Evolutionary conservation across 2,113 vertebrate genomes (phyloP).

Genomic region (Euleptes europaea): DNA sequence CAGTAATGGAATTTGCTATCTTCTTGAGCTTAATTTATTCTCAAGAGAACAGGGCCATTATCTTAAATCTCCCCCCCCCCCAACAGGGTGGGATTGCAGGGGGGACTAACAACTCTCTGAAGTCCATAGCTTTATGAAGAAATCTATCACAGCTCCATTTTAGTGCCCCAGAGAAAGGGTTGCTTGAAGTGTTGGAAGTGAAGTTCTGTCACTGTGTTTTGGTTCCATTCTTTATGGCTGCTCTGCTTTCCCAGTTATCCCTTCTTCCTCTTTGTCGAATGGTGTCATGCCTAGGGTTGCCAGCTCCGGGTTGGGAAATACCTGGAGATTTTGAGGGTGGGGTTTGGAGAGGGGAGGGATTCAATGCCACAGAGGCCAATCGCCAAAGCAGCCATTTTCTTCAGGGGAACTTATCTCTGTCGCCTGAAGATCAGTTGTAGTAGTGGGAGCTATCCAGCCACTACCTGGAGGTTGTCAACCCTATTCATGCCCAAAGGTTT

Average conservation of each 20-base stretch:
- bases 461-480: no score
- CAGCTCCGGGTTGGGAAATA: no score
- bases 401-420: no score
- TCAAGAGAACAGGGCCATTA: slow-evolving; percentile 79
- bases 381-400: no score
- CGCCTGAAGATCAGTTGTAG: no score
- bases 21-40: slow-evolving; percentile 80
- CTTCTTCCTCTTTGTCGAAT: neutral
- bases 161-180: slow-evolving; percentile 55
- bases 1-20: slow-evolving; percentile 80
- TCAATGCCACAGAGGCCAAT: no score
- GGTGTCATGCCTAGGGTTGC: neutral
- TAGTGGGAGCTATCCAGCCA: no score
- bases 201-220: neutral
- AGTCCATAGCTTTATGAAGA: slow-evolving; percentile 70
- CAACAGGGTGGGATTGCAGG: slow-evolving; percentile 3
- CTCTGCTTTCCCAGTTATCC: neutral
- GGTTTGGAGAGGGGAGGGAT: no score
- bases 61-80: slow-evolving; percentile 75
- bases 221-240: neutral
- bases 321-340: no score
- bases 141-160: slow-evolving; percentile 72
- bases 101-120: slow-evolving; percentile 69
- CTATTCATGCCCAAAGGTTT: no score
- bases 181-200: neutral